Conservation (phyloP, 1,140 invertebrate species). For the Zaprionus tsacasi region DNA sequence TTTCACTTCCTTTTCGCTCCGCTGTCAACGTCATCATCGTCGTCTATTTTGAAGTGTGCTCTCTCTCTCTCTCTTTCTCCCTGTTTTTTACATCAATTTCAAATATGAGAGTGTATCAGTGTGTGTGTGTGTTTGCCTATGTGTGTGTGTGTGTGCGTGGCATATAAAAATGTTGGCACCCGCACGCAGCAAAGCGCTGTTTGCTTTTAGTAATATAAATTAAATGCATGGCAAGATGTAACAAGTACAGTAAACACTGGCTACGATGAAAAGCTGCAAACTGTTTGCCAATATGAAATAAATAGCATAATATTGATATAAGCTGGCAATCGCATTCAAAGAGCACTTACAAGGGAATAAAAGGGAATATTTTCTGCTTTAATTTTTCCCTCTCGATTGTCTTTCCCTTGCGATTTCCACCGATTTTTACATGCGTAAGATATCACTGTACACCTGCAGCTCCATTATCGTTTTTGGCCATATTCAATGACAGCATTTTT, state of each 20-base stretch:
- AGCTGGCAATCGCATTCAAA: not conserved
- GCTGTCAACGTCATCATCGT: constrained; percentile 47
- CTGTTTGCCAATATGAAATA: not conserved
- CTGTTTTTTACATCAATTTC: constrained; percentile 30
- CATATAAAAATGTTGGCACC: constrained; percentile 31
- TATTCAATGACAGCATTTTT: constrained; percentile 80
- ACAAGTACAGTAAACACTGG: constrained; percentile 14
- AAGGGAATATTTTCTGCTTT: not conserved
- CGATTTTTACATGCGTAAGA: not conserved
- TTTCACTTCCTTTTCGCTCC: constrained; percentile 39
- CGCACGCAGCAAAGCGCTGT: constrained; percentile 15
- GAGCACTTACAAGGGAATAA: not conserved
- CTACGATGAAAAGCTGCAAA: not conserved
- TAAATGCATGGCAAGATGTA: constrained; percentile 24
- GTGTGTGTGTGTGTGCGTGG: not conserved
- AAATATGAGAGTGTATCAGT: not conserved
- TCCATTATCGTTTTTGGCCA: constrained; percentile 57
- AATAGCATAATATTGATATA: not conserved
- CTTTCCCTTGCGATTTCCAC: not conserved
- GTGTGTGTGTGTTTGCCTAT: not conserved
- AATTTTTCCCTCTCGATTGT: too few relatives aligned
- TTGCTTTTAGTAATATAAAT: constrained; percentile 32
- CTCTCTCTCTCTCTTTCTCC: not conserved
- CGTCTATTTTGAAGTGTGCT: constrained; percentile 27
- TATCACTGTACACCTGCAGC: constrained; percentile 43